Percentiles rank a stretch among this genome's conserved stretches.
Conservation (phyloP, 2,113 vertebrate genomes). For the Coptodon rendalli region DNA sequence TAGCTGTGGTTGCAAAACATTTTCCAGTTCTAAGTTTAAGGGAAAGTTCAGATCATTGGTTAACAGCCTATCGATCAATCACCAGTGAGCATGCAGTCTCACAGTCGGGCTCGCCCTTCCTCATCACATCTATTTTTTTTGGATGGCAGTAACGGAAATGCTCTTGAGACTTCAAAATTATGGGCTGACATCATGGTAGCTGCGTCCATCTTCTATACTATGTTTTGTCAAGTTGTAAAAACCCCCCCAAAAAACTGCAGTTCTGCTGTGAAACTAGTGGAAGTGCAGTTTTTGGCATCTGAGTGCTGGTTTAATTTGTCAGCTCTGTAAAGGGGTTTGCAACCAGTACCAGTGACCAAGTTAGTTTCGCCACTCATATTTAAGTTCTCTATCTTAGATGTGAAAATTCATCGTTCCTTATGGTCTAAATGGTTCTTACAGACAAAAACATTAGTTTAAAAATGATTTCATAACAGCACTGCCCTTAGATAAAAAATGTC, state of each 20-base stretch:
- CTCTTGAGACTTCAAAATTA: neutral
- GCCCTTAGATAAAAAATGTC: neutral
- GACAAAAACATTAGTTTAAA: neutral
- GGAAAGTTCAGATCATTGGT: neutral
- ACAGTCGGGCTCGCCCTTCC: accelerated
- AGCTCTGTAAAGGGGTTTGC: neutral
- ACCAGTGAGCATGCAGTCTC: neutral
- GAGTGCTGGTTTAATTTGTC: neutral
- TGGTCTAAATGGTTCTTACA: neutral
- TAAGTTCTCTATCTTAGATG: neutral
- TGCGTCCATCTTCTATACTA: neutral
- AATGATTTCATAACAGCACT: neutral
- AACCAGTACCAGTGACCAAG: neutral
- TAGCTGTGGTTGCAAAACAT: neutral
- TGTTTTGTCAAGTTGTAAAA: neutral
- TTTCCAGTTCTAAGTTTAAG: neutral
- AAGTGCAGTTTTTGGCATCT: neutral
- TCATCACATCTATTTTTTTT: neutral
- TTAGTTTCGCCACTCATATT: neutral
- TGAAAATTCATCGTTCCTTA: neutral
- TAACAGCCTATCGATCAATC: neutral
- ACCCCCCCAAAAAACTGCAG: neutral
- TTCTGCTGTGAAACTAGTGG: neutral
- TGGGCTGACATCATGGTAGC: neutral
- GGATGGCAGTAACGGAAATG: neutral